These are phyloP conservation scores for Phenganax marumi DNA, from an alignment of 92 coral and sea anemone genomes.

Conservation along the genomic window DNA sequence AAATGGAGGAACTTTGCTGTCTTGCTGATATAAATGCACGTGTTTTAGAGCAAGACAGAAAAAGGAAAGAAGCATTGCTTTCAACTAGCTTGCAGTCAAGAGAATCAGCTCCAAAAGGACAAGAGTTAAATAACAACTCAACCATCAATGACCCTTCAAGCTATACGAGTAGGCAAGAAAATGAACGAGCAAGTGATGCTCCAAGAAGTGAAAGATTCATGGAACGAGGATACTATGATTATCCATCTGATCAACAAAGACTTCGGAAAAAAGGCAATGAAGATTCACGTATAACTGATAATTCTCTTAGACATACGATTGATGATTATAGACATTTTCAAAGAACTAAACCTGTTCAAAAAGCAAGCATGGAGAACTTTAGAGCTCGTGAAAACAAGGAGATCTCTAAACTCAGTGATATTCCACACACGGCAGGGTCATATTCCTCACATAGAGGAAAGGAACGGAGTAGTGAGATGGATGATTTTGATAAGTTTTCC, in stretches of 20 bases:
- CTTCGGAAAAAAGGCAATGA: not conserved
- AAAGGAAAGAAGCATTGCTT: conserved; percentile 25
- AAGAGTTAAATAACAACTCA: not conserved
- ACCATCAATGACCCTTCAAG: not conserved
- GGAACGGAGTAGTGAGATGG: conserved; percentile 2
- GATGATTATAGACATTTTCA: not conserved
- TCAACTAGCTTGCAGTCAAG: not conserved
- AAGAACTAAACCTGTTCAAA: not conserved
- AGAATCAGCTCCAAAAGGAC: not conserved
- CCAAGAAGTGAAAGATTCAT: not conserved
- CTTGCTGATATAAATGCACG: too few relatives aligned
- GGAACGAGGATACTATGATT: not conserved
- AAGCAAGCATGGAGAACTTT: not conserved
- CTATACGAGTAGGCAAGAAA: not conserved
- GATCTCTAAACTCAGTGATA: not conserved
- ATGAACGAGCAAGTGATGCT: not conserved
- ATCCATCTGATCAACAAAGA: not conserved
- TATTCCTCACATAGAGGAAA: conserved; percentile 4
- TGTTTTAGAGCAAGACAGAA: conserved; percentile 34
- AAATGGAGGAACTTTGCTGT: too few relatives aligned
- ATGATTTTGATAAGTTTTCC: not conserved
- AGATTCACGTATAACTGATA: not conserved
- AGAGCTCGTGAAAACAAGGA: not conserved
- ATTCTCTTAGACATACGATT: not conserved
- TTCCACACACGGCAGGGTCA: not conserved